Conservation (phyloP, 2,888 invertebrate species). For the Melikaiella ostensackeni region DNA sequence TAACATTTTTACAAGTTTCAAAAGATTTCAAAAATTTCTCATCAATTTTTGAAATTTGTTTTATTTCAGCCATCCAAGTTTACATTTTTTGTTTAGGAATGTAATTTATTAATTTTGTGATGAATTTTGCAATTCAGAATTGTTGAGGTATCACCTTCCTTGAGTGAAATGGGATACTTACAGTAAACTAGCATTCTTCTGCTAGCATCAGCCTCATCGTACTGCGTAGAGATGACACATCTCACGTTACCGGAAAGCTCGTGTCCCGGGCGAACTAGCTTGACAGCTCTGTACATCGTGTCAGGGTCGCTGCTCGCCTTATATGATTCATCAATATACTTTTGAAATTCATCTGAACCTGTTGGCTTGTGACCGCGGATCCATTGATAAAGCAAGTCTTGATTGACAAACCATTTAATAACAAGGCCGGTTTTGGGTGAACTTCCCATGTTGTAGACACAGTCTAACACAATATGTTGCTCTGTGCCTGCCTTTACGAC, state of each 20-base stretch:
- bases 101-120: no score
- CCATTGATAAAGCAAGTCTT: slow-evolving; percentile 88
- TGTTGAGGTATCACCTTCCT: slow-evolving; percentile 11
- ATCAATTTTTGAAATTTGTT: no score
- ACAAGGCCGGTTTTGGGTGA: slow-evolving; percentile 81
- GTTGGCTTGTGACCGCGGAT: slow-evolving; percentile 85
- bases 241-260: slow-evolving; percentile 86
- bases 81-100: no score
- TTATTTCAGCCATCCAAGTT: no score
- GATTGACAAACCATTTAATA: slow-evolving; percentile 86
- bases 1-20: no score
- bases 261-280: slow-evolving; percentile 83
- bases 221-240: slow-evolving; percentile 85
- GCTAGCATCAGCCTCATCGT: slow-evolving; percentile 80
- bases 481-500: slow-evolving; percentile 81
- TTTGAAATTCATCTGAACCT: slow-evolving; percentile 78
- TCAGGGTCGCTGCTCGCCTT: slow-evolving; percentile 83
- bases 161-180: slow-evolving; percentile 56
- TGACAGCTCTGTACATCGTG: slow-evolving; percentile 85
- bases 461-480: slow-evolving; percentile 83
- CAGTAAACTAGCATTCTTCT: slow-evolving; percentile 68
- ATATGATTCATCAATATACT: slow-evolving; percentile 80
- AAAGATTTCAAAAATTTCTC: no score
- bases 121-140: not conserved
- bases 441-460: slow-evolving; percentile 83